Conservation (phyloP, 2,797 vertebrate genomes). For the Synanceia verrucosa region DNA sequence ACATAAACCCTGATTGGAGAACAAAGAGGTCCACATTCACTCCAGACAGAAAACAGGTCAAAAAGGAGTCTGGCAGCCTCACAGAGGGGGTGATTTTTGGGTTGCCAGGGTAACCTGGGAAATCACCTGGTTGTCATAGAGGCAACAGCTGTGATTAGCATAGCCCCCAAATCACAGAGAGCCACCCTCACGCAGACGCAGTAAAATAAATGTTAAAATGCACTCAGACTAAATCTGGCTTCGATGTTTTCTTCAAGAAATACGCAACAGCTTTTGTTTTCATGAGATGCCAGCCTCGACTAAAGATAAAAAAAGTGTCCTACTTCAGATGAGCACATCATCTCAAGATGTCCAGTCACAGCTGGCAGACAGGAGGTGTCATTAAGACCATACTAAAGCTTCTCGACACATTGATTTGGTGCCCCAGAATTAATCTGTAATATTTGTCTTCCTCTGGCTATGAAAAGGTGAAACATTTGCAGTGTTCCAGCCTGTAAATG, state of each 20-base stretch:
- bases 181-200: conserved; percentile 11
- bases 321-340: conserved; percentile 28
- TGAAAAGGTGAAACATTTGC: conserved; percentile 1
- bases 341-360: conserved; percentile 40
- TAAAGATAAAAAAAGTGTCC: conserved; percentile 39
- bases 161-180: conserved; percentile 40
- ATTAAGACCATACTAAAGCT: background rate
- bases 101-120: conserved; percentile 69
- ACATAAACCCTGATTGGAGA: conserved; percentile 28
- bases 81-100: conserved; percentile 60
- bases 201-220: background rate
- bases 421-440: background rate
- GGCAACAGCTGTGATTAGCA: conserved; percentile 61
- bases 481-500: background rate
- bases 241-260: conserved; percentile 19
- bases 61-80: conserved; percentile 25
- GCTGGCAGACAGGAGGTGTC: conserved; percentile 44
- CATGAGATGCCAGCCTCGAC: conserved; percentile 49
- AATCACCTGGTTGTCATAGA: conserved; percentile 69
- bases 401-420: background rate
- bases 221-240: conserved; percentile 35
- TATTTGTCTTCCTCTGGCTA: background rate
- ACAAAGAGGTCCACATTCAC: conserved; percentile 52
- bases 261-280: conserved; percentile 22
- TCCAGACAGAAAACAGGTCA: conserved; percentile 43